Evolutionary conservation across 2,113 vertebrate species (phyloP).

Genomic region (Sebastes fasciatus): DNA sequence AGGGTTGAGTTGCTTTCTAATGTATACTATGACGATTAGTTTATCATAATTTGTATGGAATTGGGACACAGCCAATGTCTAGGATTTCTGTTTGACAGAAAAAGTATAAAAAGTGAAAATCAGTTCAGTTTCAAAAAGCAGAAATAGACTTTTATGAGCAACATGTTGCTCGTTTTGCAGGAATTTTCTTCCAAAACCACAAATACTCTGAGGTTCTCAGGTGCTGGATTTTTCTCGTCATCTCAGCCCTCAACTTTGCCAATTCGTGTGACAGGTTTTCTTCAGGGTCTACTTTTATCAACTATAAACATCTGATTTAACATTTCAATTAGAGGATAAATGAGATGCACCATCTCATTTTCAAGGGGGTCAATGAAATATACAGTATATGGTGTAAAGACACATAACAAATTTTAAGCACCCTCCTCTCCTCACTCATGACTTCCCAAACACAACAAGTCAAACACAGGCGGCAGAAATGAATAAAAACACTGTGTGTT

Average conservation of each 20-base stretch:
- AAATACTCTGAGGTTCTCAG: no score
- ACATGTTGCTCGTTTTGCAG: not conserved
- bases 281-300: not conserved
- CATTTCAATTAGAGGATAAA: not conserved
- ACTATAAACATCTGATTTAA: not conserved
- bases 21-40: not conserved
- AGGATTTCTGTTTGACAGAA: not conserved
- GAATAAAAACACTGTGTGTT: not conserved
- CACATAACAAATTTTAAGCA: not conserved
- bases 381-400: not conserved
- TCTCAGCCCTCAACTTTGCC: no score
- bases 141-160: not conserved
- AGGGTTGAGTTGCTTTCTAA: not conserved
- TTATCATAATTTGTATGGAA: not conserved
- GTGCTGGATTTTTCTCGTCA: no score
- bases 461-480: not conserved
- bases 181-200: no score
- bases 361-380: not conserved
- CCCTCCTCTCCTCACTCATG: no score
- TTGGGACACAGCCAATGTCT: not conserved
- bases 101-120: not conserved
- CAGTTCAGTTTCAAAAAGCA: not conserved
- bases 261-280: not conserved
- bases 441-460: constrained; percentile 1
- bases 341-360: not conserved